Evolutionary conservation across 2,888 invertebrate genomes (phyloP), one percentile per base, ranked within the genome.

Genomic region (Brachylomia viminalis): DNA sequence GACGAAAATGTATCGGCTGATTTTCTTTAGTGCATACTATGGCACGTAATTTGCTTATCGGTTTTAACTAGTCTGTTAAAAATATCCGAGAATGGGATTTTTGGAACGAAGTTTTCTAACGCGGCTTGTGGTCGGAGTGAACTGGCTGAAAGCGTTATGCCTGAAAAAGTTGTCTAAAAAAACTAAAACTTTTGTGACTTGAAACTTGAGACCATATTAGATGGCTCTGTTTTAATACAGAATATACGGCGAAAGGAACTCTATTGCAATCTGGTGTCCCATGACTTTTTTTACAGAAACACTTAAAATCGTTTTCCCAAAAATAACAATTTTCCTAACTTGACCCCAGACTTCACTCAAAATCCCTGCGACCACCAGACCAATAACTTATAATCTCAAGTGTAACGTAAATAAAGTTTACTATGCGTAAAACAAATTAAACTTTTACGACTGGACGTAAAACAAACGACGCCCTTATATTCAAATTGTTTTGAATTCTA

Each of bases 401-500:
- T 81, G 79, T 77, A 79, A 83, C 77, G 86, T 85, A 89, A 91
- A 89, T 87, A 91, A 90, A 90, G 67, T 90, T 91, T 90, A 90
- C 88, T 84, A 86, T 79, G 88, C 86, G 89, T 87, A 88, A 88
- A 88, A 89, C 88, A 87, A 90, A 90, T 92, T 90, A 90, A 91
- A 90, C 86, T 80, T 90, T 91, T 90, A 91, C 86, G 88, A 80
- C 72, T 54, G 65, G 38, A 54, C 81, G 82, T 90, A 89, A 87
- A 90, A 86, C 84, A 85, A 84, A 86, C 71, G 79, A 54, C 74
- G 62, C 73, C 76, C 80, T 86, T 84, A 82, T 82, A 84, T 84
- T 86, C 79, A 75, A 87, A 89, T 88, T 89, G 84, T 87, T 89
- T 87, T 77, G 82, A 82, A 83, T 88, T 85, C 79, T 77, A 84